Conservation (phyloP, 2,888 invertebrate species). For the Schizotus pectinicornis region DNA sequence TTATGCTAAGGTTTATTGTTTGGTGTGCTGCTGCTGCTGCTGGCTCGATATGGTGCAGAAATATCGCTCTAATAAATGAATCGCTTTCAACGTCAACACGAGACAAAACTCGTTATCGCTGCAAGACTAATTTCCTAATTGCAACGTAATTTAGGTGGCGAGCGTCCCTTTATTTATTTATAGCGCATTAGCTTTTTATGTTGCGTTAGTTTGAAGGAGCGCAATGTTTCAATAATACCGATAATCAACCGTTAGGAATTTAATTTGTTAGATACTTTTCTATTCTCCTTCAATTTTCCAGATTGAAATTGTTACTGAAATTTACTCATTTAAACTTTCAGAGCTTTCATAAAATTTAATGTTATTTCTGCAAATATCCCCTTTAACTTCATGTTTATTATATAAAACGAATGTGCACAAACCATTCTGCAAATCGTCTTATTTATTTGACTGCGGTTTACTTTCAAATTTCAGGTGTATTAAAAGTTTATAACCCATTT, state of each 20-base stretch:
- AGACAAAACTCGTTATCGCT: conserved; percentile 9
- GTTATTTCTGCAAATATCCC: conserved; percentile 11
- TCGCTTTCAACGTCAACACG: conserved; percentile 13
- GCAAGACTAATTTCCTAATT: conserved; percentile 5
- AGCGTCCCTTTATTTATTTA: too few species aligned
- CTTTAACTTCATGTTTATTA: conserved; percentile 13
- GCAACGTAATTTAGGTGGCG: too few species aligned
- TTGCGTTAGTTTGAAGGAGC: too few species aligned
- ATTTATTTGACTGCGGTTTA: conserved; percentile 17
- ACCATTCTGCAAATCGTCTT: conserved; percentile 15
- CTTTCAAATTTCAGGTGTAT: conserved; percentile 17
- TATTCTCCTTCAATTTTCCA: conserved; percentile 7
- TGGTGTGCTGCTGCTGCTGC: conserved; percentile 16
- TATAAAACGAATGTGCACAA: conserved; percentile 12
- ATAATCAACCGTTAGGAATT: conserved; percentile 7
- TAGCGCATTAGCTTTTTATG: too few species aligned
- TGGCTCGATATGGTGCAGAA: conserved; percentile 14
- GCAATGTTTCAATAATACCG: background rate
- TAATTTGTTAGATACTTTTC: background rate
- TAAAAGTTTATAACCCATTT: conserved; percentile 13
- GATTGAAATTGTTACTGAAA: conserved; percentile 15
- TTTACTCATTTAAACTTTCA: conserved; percentile 16
- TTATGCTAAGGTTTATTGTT: conserved; percentile 21
- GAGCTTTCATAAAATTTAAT: conserved; percentile 21
- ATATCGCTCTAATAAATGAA: conserved; percentile 22